A percentile compares a stretch with the other conserved stretches of the same genome.
These are phyloP conservation scores for Talpa occidentalis DNA, from an alignment of 2,113 vertebrate species.

Conservation along the genomic window DNA sequence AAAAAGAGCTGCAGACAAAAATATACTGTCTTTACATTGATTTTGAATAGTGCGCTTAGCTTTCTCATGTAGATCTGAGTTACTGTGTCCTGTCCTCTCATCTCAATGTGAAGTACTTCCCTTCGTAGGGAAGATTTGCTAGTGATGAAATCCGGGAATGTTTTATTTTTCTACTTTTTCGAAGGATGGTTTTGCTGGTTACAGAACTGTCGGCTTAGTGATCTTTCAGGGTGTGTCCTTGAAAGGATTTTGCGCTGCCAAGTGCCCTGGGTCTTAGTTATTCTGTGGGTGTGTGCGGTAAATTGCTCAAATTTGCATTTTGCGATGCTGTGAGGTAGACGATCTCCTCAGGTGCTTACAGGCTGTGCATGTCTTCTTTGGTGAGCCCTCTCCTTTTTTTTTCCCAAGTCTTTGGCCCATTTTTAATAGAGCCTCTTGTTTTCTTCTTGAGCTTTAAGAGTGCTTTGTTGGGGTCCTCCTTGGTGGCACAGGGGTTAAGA, in stretches of 20 bases:
- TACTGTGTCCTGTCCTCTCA: not conserved
- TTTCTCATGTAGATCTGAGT: not conserved
- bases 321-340: not conserved
- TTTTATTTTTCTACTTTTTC: not conserved
- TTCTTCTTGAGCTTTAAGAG: too few species aligned
- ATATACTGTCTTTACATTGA: not conserved
- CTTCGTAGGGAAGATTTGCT: not conserved
- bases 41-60: not conserved
- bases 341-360: not conserved
- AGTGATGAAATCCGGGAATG: not conserved
- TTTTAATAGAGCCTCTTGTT: too few species aligned
- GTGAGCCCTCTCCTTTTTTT: not conserved
- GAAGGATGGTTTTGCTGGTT: not conserved
- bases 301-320: too few species aligned
- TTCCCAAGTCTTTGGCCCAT: not conserved
- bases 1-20: not conserved
- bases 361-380: not conserved
- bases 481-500: too few species aligned
- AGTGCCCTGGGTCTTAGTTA: too few species aligned
- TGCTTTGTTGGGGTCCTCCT: too few species aligned
- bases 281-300: too few species aligned
- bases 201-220: not conserved
- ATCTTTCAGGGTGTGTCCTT: too few species aligned
- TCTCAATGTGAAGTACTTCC: not conserved
- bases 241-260: too few species aligned